A percentile compares a stretch with the other conserved stretches of the same genome.
Conservation (phyloP, 2,113 vertebrate species). For the Dipodomys ordii region DNA sequence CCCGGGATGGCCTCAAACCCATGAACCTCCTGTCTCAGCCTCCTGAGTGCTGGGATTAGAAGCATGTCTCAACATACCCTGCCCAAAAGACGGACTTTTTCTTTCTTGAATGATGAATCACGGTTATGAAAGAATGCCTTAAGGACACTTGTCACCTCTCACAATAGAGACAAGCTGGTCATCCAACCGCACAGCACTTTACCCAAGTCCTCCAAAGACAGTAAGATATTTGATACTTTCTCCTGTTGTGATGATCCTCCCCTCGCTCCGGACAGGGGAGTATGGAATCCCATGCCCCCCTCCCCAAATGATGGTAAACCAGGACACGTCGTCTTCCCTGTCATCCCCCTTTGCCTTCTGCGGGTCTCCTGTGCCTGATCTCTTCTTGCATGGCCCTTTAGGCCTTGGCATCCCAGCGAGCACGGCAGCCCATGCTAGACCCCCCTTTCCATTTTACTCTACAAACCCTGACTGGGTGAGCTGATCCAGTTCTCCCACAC, state of each 20-base stretch:
- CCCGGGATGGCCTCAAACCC: background rate
- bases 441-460: background rate
- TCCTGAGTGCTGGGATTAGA: background rate
- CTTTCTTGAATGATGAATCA: no score
- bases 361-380: background rate
- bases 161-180: background rate
- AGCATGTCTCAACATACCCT: background rate
- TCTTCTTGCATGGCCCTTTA: no score
- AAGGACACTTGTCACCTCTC: no score
- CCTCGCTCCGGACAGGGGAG: no score
- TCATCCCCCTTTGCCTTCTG: no score
- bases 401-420: no score
- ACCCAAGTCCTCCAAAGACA: background rate
- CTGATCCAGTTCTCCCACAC: no score
- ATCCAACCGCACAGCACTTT: accelerated
- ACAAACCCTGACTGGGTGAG: no score
- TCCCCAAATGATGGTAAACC: background rate
- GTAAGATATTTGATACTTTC: background rate
- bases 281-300: accelerated
- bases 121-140: no score
- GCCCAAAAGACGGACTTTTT: background rate
- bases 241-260: accelerated
- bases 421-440: no score
- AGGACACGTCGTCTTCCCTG: background rate
- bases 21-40: background rate